A percentile compares a stretch with the other conserved stretches of the same genome.
These are phyloP conservation scores for Drosophila vallismaia DNA, from an alignment of 2,888 invertebrate genomes.

Conservation along the genomic window DNA sequence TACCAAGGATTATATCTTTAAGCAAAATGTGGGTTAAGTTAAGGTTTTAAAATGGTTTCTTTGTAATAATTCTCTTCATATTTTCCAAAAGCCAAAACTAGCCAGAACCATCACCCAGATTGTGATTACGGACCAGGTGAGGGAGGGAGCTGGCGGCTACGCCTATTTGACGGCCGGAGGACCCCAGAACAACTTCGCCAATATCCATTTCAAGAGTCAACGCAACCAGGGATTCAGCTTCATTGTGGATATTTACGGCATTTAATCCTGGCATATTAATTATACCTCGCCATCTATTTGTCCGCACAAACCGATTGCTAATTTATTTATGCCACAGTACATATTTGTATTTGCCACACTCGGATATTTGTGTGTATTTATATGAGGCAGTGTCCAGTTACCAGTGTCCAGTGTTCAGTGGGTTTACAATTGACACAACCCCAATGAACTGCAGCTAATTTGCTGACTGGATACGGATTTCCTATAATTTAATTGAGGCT, in stretches of 20 bases:
- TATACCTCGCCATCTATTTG: not conserved
- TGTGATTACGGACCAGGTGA: constrained; percentile 82
- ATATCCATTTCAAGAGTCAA: constrained; percentile 84
- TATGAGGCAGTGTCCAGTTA: not conserved
- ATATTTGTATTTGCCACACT: constrained; percentile 22
- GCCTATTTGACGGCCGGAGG: constrained; percentile 83
- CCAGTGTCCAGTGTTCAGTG: constrained; percentile 2
- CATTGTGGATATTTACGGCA: constrained; percentile 83
- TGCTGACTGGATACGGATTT: constrained; percentile 17
- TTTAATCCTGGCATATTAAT: constrained; percentile 44
- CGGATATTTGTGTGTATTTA: constrained; percentile 15
- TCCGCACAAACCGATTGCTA: constrained; percentile 19
- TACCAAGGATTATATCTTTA: constrained; percentile 54
- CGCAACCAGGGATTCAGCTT: constrained; percentile 84
- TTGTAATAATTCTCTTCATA: not conserved
- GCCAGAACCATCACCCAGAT: constrained; percentile 80
- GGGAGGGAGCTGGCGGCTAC: constrained; percentile 84
- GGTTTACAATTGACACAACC: constrained; percentile 19
- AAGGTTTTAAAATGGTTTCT: rapidly evolving
- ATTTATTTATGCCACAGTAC: constrained; percentile 28
- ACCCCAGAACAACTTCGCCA: constrained; percentile 77
- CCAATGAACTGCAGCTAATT: constrained; percentile 42
- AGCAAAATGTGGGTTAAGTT: constrained; percentile 47
- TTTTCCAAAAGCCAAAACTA: constrained; percentile 4
- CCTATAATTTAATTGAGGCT: constrained; percentile 9